phyloP scores from a whole-genome alignment of 2,113 vertebrate species.

The Lontra canadensis region DNA sequence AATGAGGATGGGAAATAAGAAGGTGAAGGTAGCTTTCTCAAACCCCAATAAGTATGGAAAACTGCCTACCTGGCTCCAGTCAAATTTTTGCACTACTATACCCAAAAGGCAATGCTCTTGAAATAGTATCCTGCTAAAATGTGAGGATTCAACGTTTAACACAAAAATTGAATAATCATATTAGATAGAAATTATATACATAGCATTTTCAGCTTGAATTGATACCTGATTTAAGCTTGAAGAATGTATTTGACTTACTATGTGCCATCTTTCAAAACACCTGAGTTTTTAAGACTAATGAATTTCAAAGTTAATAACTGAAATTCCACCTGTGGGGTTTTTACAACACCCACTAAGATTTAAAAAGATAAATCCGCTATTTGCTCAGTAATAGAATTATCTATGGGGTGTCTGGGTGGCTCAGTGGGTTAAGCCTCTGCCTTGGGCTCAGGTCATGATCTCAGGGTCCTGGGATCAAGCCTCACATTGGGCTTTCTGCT shows the following conservation, averaged over 20 bases:
- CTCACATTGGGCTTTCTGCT: too few species aligned
- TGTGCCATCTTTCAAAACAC: not conserved
- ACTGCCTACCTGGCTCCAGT: not conserved
- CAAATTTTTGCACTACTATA: not conserved
- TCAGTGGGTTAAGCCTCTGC: too few species aligned
- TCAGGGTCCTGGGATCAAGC: too few species aligned
- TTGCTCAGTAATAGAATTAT: conserved; percentile 1
- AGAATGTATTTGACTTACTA: not conserved
- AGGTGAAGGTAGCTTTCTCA: not conserved
- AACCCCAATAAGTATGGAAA: not conserved
- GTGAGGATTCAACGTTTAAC: conserved; percentile 18
- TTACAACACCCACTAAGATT: not conserved
- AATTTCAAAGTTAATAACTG: not conserved
- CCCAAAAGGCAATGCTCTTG: not conserved
- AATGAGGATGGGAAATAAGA: not conserved
- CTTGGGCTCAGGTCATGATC: too few species aligned
- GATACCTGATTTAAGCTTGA: not conserved
- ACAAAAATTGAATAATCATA: not conserved
- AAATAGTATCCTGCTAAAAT: not conserved
- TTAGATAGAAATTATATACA: not conserved
- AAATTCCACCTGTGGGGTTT: not conserved
- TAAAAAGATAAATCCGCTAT: not conserved
- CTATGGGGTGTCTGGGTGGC: too few species aligned
- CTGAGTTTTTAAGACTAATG: not conserved
- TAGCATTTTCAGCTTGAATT: not conserved